Conservation (phyloP, 1,140 invertebrate genomes). For the Calosoma granatense region DNA sequence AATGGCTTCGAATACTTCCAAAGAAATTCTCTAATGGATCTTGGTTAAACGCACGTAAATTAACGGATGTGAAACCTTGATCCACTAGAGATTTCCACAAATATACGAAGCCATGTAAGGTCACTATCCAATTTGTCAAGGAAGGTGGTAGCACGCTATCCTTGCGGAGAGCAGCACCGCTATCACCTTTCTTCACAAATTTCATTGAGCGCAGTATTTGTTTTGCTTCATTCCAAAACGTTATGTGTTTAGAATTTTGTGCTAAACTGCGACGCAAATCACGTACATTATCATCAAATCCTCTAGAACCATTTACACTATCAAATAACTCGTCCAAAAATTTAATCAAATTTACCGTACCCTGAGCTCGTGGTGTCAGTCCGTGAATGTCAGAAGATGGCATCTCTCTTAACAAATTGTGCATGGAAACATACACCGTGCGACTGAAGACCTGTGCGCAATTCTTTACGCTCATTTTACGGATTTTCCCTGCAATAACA, state of each 20-base stretch:
- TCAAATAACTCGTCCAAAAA: conserved; percentile 17
- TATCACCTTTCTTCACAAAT: not conserved
- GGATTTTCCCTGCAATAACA: conserved; percentile 13
- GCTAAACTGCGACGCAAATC: conserved; percentile 8
- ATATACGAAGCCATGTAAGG: not conserved
- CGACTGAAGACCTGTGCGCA: conserved; percentile 15
- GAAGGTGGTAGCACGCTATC: not conserved
- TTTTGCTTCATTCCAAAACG: not conserved
- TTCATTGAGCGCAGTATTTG: not conserved
- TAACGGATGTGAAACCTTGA: not conserved
- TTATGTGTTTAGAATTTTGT: not conserved
- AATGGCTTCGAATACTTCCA: not conserved
- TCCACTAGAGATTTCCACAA: not conserved
- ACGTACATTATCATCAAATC: not conserved
- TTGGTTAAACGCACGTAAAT: not conserved
- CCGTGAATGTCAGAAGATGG: not conserved
- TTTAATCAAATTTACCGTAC: conserved; percentile 15
- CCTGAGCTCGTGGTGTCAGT: not conserved
- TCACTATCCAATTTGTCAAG: not conserved
- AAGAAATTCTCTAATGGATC: not conserved
- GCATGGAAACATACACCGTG: not conserved
- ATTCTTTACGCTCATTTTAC: conserved; percentile 17
- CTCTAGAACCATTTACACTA: conserved; percentile 13
- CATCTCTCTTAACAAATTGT: not conserved
- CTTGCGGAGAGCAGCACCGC: not conserved